Percentiles rank a stretch among this genome's conserved stretches.
These are phyloP conservation scores for Subanguina moxae DNA, from an alignment of 1,140 invertebrate genomes.

Conservation along the genomic window DNA sequence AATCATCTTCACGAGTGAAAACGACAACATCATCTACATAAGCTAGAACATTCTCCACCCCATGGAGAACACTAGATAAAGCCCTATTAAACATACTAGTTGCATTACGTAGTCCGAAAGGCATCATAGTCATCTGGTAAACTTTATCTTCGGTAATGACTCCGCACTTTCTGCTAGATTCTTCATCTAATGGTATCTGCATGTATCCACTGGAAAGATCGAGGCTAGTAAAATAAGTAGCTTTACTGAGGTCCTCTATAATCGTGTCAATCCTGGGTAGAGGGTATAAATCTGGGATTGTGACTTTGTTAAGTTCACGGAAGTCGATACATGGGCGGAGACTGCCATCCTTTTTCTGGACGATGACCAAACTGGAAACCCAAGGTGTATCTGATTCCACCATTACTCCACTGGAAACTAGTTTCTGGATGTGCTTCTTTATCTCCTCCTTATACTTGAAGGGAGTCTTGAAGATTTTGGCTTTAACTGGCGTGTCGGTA, in stretches of 20 bases:
- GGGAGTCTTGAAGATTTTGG: background rate
- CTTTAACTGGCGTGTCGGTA: background rate
- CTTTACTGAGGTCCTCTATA: conserved; percentile 10
- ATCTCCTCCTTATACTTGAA: conserved; percentile 10
- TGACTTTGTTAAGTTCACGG: background rate
- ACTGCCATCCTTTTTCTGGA: conserved; percentile 11
- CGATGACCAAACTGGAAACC: background rate
- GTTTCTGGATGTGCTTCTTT: conserved; percentile 1
- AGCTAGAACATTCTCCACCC: conserved; percentile 23
- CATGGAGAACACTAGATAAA: conserved; percentile 51
- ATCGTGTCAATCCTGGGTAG: conserved; percentile 6
- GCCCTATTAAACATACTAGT: conserved; percentile 13
- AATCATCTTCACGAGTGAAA: conserved; percentile 17
- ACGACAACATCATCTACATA: conserved; percentile 8
- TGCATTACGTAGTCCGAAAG: conserved; percentile 23
- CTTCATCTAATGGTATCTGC: conserved; percentile 39
- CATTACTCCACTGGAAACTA: conserved; percentile 7
- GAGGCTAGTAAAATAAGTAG: conserved; percentile 5
- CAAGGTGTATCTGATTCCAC: conserved; percentile 12
- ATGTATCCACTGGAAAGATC: conserved; percentile 11
- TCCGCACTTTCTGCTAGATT: conserved; percentile 21
- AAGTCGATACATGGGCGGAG: conserved; percentile 8
- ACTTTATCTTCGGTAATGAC: conserved; percentile 9
- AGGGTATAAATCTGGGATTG: conserved; percentile 2
- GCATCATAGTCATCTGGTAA: conserved; percentile 27